These are phyloP conservation scores for Dicycla oo DNA, from an alignment of 2,888 invertebrate genomes.

Conservation along the genomic window DNA sequence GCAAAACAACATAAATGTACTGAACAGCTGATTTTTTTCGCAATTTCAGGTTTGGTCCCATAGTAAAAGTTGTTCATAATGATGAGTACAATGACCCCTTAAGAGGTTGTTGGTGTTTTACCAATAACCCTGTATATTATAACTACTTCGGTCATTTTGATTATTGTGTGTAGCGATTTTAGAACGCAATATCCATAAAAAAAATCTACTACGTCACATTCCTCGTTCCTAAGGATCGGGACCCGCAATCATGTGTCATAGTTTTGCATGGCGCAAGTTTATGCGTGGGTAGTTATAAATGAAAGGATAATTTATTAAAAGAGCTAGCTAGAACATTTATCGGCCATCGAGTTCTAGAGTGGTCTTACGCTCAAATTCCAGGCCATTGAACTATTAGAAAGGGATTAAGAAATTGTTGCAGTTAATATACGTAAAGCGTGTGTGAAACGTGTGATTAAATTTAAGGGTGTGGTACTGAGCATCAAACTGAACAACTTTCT, in stretches of 20 bases:
- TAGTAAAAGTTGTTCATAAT: no score
- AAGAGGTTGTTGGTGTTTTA: no score
- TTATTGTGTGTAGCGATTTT: not conserved
- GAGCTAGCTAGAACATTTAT: not conserved
- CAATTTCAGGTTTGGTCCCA: no score
- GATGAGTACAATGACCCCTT: no score
- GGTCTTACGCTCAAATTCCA: constrained; percentile 43
- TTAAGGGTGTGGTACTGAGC: no score
- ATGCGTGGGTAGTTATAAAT: constrained; percentile 9
- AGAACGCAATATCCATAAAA: not conserved
- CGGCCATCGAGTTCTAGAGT: constrained; percentile 29
- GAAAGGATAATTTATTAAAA: not conserved
- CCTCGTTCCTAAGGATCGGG: constrained; percentile 10
- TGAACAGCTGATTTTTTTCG: no score
- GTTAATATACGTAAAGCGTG: not conserved
- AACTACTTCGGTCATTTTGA: no score
- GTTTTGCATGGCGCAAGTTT: constrained; percentile 8
- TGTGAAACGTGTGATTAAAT: no score
- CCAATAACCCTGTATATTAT: no score
- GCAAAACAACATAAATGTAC: no score
- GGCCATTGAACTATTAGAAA: constrained; percentile 53
- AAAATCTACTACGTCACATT: constrained; percentile 3
- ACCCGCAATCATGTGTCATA: constrained; percentile 2
- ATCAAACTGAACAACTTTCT: no score
- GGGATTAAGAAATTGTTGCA: constrained; percentile 46